Percentiles rank a stretch among this genome's conserved stretches.
Conservation (phyloP, 2,888 invertebrate genomes). For the Leptura quadrifasciata region DNA sequence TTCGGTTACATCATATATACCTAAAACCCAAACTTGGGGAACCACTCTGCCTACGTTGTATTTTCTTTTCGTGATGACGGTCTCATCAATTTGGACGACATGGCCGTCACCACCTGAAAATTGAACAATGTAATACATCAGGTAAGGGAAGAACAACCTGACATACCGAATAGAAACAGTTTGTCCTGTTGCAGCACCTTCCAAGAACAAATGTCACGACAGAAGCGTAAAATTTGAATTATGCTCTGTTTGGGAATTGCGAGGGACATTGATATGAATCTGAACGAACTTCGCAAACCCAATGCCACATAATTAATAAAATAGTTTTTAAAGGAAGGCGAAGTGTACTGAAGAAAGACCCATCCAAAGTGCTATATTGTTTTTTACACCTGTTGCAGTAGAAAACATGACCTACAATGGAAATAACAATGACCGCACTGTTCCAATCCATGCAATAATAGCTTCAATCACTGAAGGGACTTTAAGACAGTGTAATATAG, state of each 20-base stretch:
- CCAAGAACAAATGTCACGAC: not conserved
- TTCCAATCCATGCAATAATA: too few relatives aligned
- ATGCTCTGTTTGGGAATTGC: not conserved
- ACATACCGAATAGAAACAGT: not conserved
- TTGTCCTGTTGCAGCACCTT: not conserved
- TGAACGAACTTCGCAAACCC: not conserved
- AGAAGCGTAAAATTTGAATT: not conserved
- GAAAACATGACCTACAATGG: not conserved
- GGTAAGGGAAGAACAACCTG: too few relatives aligned
- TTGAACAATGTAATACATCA: not conserved
- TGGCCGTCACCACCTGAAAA: not conserved
- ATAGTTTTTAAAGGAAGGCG: not conserved
- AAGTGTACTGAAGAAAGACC: not conserved
- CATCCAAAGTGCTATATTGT: not conserved
- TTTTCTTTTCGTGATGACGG: not conserved
- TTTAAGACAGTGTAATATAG: too few relatives aligned
- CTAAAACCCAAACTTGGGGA: not conserved
- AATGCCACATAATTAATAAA: not conserved
- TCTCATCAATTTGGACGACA: slow-evolving; percentile 3
- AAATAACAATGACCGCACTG: too few relatives aligned
- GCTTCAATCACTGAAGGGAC: too few relatives aligned
- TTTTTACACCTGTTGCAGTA: not conserved
- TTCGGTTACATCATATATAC: not conserved
- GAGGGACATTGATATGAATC: not conserved
- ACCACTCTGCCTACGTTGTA: not conserved